These are phyloP conservation scores for Coilia nasus DNA, from an alignment of 2,797 vertebrate genomes.

Conservation along the genomic window DNA sequence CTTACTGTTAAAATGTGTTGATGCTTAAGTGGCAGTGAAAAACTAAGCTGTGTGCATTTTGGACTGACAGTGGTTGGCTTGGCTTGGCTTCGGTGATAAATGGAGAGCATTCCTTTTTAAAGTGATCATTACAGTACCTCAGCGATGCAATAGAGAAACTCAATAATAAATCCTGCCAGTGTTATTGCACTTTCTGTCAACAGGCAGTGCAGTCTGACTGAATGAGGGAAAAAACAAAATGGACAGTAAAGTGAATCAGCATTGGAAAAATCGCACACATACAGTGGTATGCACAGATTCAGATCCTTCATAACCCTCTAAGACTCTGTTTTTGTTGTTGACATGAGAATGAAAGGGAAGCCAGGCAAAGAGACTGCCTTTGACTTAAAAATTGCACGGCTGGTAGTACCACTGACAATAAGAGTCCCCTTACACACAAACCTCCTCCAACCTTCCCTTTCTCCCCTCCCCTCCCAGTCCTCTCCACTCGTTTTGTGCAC, in stretches of 20 bases:
- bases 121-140: background rate
- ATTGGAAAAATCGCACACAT: background rate
- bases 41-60: background rate
- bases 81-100: background rate
- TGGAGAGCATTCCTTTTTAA: background rate
- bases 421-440: conserved; percentile 33
- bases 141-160: background rate
- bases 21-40: background rate
- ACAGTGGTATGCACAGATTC: background rate
- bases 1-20: conserved; percentile 38
- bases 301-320: background rate
- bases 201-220: background rate
- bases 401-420: background rate
- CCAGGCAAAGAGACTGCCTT: background rate
- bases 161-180: background rate
- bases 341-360: background rate
- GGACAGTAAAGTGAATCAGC: background rate
- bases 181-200: background rate
- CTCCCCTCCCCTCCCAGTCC: no score
- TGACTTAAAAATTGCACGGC: background rate
- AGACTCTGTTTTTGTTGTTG: background rate
- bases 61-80: background rate
- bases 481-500: no score
- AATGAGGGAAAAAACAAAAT: background rate
- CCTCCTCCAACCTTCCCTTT: no score